Base-by-base conservation (phyloP, 2,888 invertebrate genomes). In the Epinotia brunnichana region DNA sequence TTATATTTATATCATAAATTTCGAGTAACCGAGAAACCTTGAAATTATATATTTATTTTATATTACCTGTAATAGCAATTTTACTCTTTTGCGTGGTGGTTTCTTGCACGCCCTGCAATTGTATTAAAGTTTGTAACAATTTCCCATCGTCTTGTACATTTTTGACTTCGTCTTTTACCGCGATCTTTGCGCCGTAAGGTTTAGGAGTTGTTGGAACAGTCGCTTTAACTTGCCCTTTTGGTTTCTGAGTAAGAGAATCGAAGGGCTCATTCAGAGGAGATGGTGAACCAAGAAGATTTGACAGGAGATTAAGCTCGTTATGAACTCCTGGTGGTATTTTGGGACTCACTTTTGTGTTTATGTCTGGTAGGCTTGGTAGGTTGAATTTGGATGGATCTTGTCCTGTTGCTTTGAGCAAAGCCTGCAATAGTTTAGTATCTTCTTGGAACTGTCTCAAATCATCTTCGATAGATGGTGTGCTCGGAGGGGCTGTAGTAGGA, bases 391-490 rank as follows among this genome's bases (percentile, higher is more conserved):
- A 88, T 70, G 93, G 92, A 75, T 93, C 90, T 84, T 93, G 90
- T 74, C 91, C 91, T 4, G 91, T 92, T 5, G 92, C 92, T 79
- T 93, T 91, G 73, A 93, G 81, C 56, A 92, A 83, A 53, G 92
- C 93, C 84, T 94, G 87, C 74, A 92, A 82, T 53, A 93, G 83
- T 80, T 91, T 90, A 70, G 93, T 89, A 77, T 94, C 93, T 85
- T 93, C 89, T 83, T 94, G 89, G 73, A 93, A 93, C 76, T 92
- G 92, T 83, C 87, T 90, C 62, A 94, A 88, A 78, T 93, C 94
- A 69, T 90, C 92, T 79, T 94, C 91, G 74, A 94, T 83, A 1
- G 92, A 91, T 74, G 87, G 88, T 66, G 84, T 84, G 67, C 78
- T 82, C 73, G 80, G 79, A 57, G 78, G 80, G 75, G 85, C 89